Evolutionary conservation across 2,888 invertebrate species (phyloP), one percentile per base, ranked within the genome.

Genomic region (Platycheirus rosarum): DNA sequence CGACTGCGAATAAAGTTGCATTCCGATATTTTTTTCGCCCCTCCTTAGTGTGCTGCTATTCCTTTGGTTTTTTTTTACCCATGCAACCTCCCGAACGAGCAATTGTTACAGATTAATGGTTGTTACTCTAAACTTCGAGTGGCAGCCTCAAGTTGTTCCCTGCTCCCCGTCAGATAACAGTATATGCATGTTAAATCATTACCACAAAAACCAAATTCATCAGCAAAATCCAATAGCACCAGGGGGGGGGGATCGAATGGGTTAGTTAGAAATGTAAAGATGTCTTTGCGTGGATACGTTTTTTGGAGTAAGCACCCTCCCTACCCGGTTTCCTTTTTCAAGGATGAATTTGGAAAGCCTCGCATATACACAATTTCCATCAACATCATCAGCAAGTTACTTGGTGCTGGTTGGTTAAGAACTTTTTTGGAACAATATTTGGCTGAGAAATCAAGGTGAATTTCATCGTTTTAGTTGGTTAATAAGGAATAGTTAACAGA

Each of bases 141-240:
- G 32, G 42, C 69, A 57, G 62, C 71, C 42, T 66, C 37, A 37
- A 62, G 78, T 68, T 26, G 16, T 16, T 42, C n/a, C 14, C 29
- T 11, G 14, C 29, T 11, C 55, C 29, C 20, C 63, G 46, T 9
- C 62, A 82, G 82, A 82, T 77, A 77, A 77, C 82, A 57, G 48
- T 77, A 46, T 71, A 82, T 82, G 82, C 82, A 82, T 82, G 82
- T 82, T 82, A 77, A 82, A 77, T 82, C 77, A 82, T 82, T 82
- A 82, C 82, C 77, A 69, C 71, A 82, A 82, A 77, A 82, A 82
- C 76, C 76, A 62, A 82, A 77, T 77, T 82, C 82, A 82, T 82
- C 82, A 82, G 77, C 82, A 82, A 73, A 82, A 82, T 68, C 77
- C 77, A 77, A 82, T 77, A 82, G 48, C 57, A 66, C 63, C 66